Evolutionary conservation across 1,140 invertebrate genomes (phyloP), one percentile per base, ranked within the genome.

Genomic region (Pogonomyrmex californicus): DNA sequence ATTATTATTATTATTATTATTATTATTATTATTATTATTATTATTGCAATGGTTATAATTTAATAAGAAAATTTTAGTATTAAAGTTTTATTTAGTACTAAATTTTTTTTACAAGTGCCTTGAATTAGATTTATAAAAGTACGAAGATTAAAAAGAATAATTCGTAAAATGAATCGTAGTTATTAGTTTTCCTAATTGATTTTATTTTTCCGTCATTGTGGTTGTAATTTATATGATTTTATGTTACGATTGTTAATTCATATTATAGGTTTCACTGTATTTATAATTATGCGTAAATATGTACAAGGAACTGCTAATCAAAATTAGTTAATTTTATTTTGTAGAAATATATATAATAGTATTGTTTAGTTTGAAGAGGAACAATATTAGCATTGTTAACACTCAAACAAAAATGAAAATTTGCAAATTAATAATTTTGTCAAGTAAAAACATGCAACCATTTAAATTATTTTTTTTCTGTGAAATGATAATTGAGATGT

Each of bases 201-300:
- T 23, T 54, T 70, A 14, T 33, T 2, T 33, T 12, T 49, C 9
- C 3, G 23, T 68, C 30, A 10, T 75, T 33, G 17, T 2, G 5
- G 12, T 9, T 44, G 4, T 38, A 54, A 33, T 33, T 38, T 12
- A 56, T 58, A 4, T 14, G 9, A 33, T 12, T 77, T 2, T 36
- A 62, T 7, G 2, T 77, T 30, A 7, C 1, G 23, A 7, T 77
- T 77, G 30, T 77, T 62, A 47, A 77, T 77, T 77, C 44, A 44
- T 41, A 30, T 58, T 17, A n/a, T 41, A 58, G 54, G 1, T 77
- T 77, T 36, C 0, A 33, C 2, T 62, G 7, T 14, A 36, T 60
- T 76, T 44, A 23, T 14, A 44, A 12, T n/a, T 60, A 3, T 30
- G 14, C 36, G 23, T 14, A 60, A 44, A 78, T 10, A 47, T 41